phyloP scores from a whole-genome alignment of 2,888 invertebrate genomes.

The Napeogenes sylphis region DNA sequence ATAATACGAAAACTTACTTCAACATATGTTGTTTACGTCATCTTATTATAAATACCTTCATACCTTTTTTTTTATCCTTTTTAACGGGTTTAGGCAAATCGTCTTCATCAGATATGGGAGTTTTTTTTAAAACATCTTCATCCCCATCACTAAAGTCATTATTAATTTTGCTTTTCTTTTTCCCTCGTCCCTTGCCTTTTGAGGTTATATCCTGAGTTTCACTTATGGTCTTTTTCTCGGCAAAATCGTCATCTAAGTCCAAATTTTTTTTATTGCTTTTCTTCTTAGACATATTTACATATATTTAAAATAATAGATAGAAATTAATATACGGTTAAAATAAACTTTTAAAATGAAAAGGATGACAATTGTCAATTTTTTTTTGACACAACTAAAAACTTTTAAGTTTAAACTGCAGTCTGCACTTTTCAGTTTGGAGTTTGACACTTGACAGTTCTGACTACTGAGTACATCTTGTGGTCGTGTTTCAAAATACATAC shows the following conservation, averaged over 20 bases:
- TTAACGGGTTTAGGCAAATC: slow-evolving; percentile 62
- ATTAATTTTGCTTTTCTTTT: slow-evolving; percentile 69
- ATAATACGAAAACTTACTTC: neutral
- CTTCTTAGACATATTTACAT: slow-evolving; percentile 76
- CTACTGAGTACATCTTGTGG: too few relatives aligned
- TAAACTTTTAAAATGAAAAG: neutral
- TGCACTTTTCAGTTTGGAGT: too few relatives aligned
- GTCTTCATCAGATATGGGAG: slow-evolving; percentile 62
- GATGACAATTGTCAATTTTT: too few relatives aligned
- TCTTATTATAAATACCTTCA: neutral
- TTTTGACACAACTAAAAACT: too few relatives aligned
- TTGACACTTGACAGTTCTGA: too few relatives aligned
- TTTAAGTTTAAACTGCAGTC: too few relatives aligned
- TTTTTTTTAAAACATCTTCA: slow-evolving; percentile 50
- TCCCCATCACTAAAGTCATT: slow-evolving; percentile 69
- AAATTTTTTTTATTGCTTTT: slow-evolving; percentile 77
- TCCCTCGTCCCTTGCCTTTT: slow-evolving; percentile 70
- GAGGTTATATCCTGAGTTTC: slow-evolving; percentile 70
- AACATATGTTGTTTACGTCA: slow-evolving; percentile 2
- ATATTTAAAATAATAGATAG: neutral
- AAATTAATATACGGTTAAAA: neutral
- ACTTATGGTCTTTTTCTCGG: slow-evolving; percentile 52
- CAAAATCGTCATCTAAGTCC: slow-evolving; percentile 75
- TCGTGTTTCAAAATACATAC: too few relatives aligned
- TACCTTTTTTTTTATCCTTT: slow-evolving; percentile 76